A percentile compares a stretch with the other conserved stretches of the same genome.
Conservation (phyloP, 2,888 invertebrate species). For the Caenorhabditis virilis region DNA sequence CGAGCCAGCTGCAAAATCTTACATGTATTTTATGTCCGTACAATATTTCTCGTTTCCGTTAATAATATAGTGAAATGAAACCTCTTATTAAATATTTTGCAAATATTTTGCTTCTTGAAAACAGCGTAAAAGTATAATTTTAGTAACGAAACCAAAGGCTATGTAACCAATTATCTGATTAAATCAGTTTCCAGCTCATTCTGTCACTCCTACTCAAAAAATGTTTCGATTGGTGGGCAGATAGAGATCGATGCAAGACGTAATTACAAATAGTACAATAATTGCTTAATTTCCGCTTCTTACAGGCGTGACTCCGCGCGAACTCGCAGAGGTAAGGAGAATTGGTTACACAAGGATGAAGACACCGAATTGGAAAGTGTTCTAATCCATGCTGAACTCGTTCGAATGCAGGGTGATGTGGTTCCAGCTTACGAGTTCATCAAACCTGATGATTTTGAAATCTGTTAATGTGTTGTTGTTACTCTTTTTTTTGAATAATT, state of each 20-base stretch:
- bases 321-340: background rate
- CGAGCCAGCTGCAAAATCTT: too few species aligned
- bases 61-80: too few species aligned
- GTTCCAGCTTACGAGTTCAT: background rate
- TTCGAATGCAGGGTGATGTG: constrained; percentile 4
- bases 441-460: background rate
- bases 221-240: background rate
- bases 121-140: too few species aligned
- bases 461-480: background rate
- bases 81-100: too few species aligned
- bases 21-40: too few species aligned
- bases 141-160: too few species aligned
- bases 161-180: too few species aligned
- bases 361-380: constrained; percentile 1
- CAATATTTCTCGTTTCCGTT: too few species aligned
- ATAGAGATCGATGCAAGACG: background rate
- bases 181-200: constrained; percentile 4
- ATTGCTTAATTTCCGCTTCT: background rate
- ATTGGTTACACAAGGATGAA: background rate
- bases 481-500: background rate
- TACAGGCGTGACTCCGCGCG: background rate
- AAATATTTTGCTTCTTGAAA: too few species aligned
- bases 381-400: constrained; percentile 3
- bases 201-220: background rate
- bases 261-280: constrained; percentile 7